Evolutionary conservation across 1,140 invertebrate species (phyloP).

Genomic region (Lepidurus couesii): DNA sequence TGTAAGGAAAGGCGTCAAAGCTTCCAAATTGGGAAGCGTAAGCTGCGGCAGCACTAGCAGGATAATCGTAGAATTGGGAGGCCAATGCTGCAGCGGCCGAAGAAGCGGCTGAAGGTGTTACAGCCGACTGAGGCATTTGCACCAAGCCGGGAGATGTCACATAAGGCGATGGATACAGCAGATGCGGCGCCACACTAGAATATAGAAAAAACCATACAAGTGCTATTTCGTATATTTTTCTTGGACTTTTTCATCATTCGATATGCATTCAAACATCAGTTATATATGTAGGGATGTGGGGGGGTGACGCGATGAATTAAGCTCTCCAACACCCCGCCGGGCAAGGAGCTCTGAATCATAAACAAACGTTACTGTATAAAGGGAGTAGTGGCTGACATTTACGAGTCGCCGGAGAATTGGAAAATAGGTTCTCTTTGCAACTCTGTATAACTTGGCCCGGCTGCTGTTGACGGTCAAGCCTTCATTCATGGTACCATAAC

Average conservation of each 20-base stretch:
- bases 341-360: no score
- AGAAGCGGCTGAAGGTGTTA: slow-evolving; percentile 27
- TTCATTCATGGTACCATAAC: background rate
- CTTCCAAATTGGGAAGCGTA: slow-evolving; percentile 27
- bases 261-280: no score
- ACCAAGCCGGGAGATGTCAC: slow-evolving; percentile 33
- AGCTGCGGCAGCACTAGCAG: slow-evolving; percentile 29
- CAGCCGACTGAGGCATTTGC: slow-evolving; percentile 25
- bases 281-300: no score
- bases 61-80: slow-evolving; percentile 33
- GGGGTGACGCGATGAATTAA: no score
- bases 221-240: background rate
- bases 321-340: no score
- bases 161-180: slow-evolving; percentile 32
- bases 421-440: no score
- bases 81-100: slow-evolving; percentile 31
- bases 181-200: slow-evolving; percentile 28
- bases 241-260: no score
- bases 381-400: no score
- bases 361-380: no score
- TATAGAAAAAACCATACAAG: background rate
- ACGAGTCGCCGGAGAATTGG: no score
- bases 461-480: background rate
- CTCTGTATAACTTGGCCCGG: no score
- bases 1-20: slow-evolving; percentile 33